phyloP scores from a whole-genome alignment of 2,888 invertebrate species.

The Herminia tarsipennalis region DNA sequence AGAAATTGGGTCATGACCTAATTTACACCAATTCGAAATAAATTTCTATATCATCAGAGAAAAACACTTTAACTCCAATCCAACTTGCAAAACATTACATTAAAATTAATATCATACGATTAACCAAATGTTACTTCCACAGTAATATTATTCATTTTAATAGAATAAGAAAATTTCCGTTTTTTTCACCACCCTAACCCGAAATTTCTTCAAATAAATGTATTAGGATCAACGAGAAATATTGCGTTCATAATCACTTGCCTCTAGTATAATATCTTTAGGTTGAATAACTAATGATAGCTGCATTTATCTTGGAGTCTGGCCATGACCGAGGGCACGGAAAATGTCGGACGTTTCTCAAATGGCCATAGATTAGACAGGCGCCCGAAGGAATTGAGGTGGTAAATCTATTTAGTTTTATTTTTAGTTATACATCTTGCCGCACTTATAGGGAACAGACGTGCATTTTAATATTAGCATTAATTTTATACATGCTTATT shows the following conservation, averaged over 20 bases:
- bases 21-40: too few relatives aligned
- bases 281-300: conserved; percentile 43
- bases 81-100: too few relatives aligned
- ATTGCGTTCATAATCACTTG: conserved; percentile 44
- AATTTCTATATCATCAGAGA: too few relatives aligned
- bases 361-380: conserved; percentile 36
- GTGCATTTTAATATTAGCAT: too few relatives aligned
- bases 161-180: conserved; percentile 29
- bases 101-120: conserved; percentile 26
- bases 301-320: conserved; percentile 42
- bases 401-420: too few relatives aligned
- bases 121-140: conserved; percentile 21
- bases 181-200: conserved; percentile 28
- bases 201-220: conserved; percentile 37
- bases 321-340: conserved; percentile 36
- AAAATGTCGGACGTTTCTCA: conserved; percentile 35
- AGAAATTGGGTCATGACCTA: too few relatives aligned
- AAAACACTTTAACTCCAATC: too few relatives aligned
- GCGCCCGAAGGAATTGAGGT: conserved; percentile 19
- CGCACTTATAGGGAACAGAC: too few relatives aligned
- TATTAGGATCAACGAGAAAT: conserved; percentile 41
- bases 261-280: conserved; percentile 42
- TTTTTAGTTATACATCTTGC: too few relatives aligned
- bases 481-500: too few relatives aligned
- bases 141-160: conserved; percentile 30